Base-by-base conservation (phyloP, 2,888 invertebrate species). In the Ctena decussata region DNA sequence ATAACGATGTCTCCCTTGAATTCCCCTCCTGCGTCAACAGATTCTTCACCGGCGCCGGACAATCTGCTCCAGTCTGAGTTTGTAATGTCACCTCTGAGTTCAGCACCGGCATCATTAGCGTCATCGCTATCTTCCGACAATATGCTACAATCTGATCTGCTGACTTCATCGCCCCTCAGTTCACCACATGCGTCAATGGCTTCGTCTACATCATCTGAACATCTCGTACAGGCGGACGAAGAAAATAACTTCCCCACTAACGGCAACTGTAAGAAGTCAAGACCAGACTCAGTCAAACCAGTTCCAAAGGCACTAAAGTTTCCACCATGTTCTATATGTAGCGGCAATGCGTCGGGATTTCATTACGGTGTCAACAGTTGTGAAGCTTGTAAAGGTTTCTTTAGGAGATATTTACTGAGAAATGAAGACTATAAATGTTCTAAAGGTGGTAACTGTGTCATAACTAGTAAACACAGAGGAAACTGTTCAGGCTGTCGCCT, bases 311-410 rank as follows among this genome's bases (percentile, higher is more conserved):
- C 82, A 1, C 65, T 89, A 6, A 74, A 69, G 49, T 86, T 89
- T 70, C 89, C 89, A 15, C 89, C 89, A 30, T 89, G 89, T 73
- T 80, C 44, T 49, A 76, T 89, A 2, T 89, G 89, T 69, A 49
- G 77, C 5, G 86, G 86, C 5, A 86, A 84, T 18, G 82, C 89
- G 18, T 84, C 86, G 11, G 89, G 89, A 3, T 39, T 79, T 15
- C 89, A 89, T 76, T 89, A 84, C 71, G 89, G 89, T 11, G 86
- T 82, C 1, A 89, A 80, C 41, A 89, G 80, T 24, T 89, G 89
- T 70, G 89, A 89, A 73, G 89, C 89, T 2, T 89, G 89, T 44
- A 89, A 89, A 77, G 89, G 84, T 12, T 89, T 89, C 35, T 89
- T 89, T 44, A 65, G 89, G 60, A 69, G 89, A 30, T 89, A 86